Evolutionary conservation across 1,140 invertebrate genomes (phyloP).

Genomic region (Magallana angulata): DNA sequence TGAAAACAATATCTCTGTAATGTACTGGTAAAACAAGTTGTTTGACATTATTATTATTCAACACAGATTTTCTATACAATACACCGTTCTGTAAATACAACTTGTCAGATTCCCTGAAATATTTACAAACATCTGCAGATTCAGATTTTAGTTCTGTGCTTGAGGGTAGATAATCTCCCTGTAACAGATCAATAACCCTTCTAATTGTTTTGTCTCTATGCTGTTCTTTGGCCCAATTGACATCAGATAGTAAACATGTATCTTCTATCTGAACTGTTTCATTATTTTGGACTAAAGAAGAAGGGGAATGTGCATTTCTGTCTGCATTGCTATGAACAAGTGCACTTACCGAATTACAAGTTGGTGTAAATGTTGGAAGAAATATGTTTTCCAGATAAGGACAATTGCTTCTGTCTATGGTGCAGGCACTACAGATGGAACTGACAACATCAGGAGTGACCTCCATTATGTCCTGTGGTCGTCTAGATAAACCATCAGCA

Average conservation of each 20-base stretch:
- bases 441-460: background rate
- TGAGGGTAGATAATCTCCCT: background rate
- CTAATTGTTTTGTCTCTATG: background rate
- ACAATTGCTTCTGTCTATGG: background rate
- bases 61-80: background rate
- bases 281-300: too few species aligned
- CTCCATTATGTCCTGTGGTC: background rate
- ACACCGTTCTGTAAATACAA: background rate
- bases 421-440: background rate
- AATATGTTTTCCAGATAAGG: too few species aligned
- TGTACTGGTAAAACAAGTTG: slow-evolving; percentile 41
- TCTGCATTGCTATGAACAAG: too few species aligned
- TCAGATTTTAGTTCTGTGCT: background rate
- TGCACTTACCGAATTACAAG: too few species aligned
- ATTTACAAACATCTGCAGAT: slow-evolving; percentile 1
- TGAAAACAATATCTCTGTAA: background rate
- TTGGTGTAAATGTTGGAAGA: too few species aligned
- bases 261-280: too few species aligned
- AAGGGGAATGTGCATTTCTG: too few species aligned
- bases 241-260: background rate
- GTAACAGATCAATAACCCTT: background rate
- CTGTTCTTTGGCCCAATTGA: background rate
- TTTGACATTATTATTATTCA: background rate
- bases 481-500: background rate
- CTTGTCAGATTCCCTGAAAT: slow-evolving; percentile 3